phyloP scores from a whole-genome alignment of 2,797 vertebrate genomes.

The Babyrousa celebensis region DNA sequence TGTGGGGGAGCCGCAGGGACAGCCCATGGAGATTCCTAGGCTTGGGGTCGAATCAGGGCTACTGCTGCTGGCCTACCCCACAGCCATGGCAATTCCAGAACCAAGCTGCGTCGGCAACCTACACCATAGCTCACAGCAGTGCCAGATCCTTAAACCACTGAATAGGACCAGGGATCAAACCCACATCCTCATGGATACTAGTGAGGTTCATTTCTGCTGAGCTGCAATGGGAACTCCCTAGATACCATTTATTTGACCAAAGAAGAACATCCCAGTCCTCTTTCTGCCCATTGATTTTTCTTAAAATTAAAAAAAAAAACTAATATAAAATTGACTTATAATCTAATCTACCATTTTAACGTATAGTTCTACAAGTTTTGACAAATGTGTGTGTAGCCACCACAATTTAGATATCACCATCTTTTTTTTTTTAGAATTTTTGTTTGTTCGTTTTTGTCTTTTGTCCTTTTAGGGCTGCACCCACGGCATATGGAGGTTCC shows the following conservation, averaged over 20 bases:
- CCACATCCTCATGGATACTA: background rate
- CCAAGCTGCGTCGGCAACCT: too few species aligned
- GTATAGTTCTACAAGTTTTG: background rate
- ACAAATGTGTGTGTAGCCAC: background rate
- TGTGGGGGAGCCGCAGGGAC: too few species aligned
- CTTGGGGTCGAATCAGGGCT: too few species aligned
- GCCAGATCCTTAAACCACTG: too few species aligned
- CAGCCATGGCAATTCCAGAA: too few species aligned
- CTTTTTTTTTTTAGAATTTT: background rate
- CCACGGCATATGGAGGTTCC: too few species aligned
- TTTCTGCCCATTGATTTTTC: slow-evolving; percentile 1
- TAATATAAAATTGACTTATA: background rate
- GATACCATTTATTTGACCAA: background rate
- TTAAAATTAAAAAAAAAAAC: background rate
- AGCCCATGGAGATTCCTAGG: too few species aligned
- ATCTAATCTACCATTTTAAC: background rate
- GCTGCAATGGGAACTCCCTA: background rate
- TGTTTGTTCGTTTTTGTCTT: too few species aligned
- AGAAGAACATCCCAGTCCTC: background rate
- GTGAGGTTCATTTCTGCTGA: background rate
- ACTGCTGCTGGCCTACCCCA: too few species aligned
- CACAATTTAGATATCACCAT: background rate
- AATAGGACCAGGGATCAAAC: too few species aligned
- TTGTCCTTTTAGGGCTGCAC: too few species aligned
- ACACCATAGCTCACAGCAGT: too few species aligned